Evolutionary conservation across 2,888 invertebrate species (phyloP), one percentile per base, ranked within the genome.

Genomic region (Taphrorychus bicolor): DNA sequence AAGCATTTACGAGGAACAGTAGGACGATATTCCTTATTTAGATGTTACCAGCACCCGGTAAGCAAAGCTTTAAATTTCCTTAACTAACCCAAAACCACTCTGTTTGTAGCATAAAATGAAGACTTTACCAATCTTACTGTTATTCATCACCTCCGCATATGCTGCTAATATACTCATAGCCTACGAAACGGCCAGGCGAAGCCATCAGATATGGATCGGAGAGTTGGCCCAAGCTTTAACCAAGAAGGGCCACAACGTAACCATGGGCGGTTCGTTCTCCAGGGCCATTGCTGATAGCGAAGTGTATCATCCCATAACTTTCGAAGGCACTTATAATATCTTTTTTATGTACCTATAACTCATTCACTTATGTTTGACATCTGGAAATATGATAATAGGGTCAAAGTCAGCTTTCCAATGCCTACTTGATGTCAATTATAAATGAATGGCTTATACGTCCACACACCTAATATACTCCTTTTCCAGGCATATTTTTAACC

Each of bases 131-230:
- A 24, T 40, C 23, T 14, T 66, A 24, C 16, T 60, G 14, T 18
- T 65, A 4, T 18, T 18, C 3, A 17, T 56, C 11, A 22, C 56
- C 3, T 24, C 40, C 14, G 56, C 24, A 1, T 11, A 56, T 3
- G 49, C 53, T 32, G 67, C 57, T 2, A 70, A 70, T 58, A 70
- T 70, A 23, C 59, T 70, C 0, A 68, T 70, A 21, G 59, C 54
- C 2, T 67, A 66, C 48, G 68, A 68, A 52, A 67, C 61, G 5
- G 67, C 68, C 16, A 32, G 67, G 52, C 32, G 64, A 22, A 74
- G 74, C 45, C 74, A 74, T 64, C 71, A 73, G 54, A 71, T 74
- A 58, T 74, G 73, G 73, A 73, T 72, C 40, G 69, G 68, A 51
- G 69, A 59, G 24, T 16, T 73, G 17, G 72, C 70, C 2, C 63